Conservation (phyloP, 1,140 invertebrate species). For the Saccostrea cuccullata region DNA sequence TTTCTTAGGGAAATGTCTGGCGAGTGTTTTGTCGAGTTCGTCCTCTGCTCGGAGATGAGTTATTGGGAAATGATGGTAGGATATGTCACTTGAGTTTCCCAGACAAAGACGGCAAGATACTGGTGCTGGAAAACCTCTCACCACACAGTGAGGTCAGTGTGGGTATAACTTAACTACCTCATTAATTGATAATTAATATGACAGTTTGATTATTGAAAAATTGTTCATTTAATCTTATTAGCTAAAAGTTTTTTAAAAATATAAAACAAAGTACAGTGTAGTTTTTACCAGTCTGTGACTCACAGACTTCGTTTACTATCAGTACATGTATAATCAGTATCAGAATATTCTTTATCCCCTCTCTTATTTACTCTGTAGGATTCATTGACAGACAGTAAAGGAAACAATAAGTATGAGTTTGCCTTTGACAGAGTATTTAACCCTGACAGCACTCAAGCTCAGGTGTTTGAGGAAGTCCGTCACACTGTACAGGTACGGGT, state of each 20-base stretch:
- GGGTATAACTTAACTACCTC: too few relatives aligned
- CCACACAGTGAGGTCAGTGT: constrained; percentile 74
- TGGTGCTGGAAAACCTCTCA: constrained; percentile 73
- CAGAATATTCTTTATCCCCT: too few relatives aligned
- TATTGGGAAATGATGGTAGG: constrained; percentile 90
- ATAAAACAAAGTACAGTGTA: too few relatives aligned
- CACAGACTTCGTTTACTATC: too few relatives aligned
- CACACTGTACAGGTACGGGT: constrained; percentile 82
- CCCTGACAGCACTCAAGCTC: constrained; percentile 97
- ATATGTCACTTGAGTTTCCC: constrained; percentile 98
- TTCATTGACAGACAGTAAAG: constrained; percentile 60
- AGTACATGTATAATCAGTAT: too few relatives aligned
- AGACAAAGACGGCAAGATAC: constrained; percentile 86
- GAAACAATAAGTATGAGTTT: constrained; percentile 71
- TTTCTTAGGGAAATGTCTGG: constrained; percentile 88
- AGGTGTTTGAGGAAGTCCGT: constrained; percentile 84
- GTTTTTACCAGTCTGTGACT: too few relatives aligned
- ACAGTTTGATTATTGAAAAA: too few relatives aligned
- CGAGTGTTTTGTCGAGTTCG: constrained; percentile 99
- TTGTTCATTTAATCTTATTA: too few relatives aligned
- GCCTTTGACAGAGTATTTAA: constrained; percentile 94
- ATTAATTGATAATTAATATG: too few relatives aligned
- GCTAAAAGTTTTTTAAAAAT: too few relatives aligned
- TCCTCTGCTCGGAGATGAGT: constrained; percentile 97
- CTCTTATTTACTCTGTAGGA: constrained; percentile 55